phyloP scores from a whole-genome alignment of 2,888 invertebrate species.

The Priocnemis perturbator region DNA sequence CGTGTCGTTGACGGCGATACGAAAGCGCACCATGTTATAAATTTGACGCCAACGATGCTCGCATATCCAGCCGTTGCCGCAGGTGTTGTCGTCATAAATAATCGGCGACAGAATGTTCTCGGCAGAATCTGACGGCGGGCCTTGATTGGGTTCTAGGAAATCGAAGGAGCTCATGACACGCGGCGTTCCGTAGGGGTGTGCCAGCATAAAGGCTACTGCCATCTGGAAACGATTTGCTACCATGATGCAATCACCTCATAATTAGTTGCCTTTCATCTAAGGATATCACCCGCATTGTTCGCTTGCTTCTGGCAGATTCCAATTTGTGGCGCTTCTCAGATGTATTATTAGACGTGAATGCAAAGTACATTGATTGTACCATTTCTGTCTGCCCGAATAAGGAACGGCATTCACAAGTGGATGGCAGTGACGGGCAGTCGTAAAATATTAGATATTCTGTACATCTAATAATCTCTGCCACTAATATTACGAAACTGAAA shows the following conservation, averaged over 20 bases:
- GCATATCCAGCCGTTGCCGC: slow-evolving; percentile 87
- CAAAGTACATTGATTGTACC: no score
- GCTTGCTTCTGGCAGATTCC: no score
- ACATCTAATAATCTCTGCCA: no score
- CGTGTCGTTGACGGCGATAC: slow-evolving; percentile 81
- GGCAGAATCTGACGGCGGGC: slow-evolving; percentile 82
- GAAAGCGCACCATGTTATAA: slow-evolving; percentile 86
- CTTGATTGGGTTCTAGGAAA: slow-evolving; percentile 78
- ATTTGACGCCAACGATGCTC: slow-evolving; percentile 92
- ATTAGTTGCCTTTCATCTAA: no score
- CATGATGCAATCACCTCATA: neutral
- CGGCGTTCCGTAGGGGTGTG: slow-evolving; percentile 86
- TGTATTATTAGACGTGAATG: no score
- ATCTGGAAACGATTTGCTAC: slow-evolving; percentile 68
- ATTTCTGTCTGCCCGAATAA: no score
- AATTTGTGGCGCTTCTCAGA: no score
- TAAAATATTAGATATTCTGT: no score
- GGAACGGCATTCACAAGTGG: no score
- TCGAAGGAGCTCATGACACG: slow-evolving; percentile 91
- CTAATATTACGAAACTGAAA: no score
- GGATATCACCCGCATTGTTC: no score
- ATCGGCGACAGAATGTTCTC: slow-evolving; percentile 82
- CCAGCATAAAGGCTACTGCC: slow-evolving; percentile 92
- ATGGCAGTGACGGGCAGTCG: no score
- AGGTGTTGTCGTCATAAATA: slow-evolving; percentile 81